Conservation (phyloP, 2,113 vertebrate species). For the Brachirus orientalis region DNA sequence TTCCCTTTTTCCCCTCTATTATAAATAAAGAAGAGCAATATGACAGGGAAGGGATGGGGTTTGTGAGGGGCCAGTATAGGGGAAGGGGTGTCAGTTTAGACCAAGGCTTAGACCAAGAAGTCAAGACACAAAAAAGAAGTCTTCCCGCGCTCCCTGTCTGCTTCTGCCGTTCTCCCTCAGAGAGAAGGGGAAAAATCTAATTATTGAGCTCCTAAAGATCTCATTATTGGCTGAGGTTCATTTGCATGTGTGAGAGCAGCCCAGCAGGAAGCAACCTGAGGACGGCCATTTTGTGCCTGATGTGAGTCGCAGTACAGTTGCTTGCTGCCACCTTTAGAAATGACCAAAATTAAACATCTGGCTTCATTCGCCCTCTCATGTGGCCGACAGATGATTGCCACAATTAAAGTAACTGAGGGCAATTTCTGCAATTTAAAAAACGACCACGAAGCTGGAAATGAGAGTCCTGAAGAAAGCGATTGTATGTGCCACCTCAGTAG, state of each 20-base stretch:
- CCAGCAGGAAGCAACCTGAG: slow-evolving; percentile 70
- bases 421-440: slow-evolving; percentile 22
- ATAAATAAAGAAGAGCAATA: slow-evolving; percentile 71
- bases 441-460: slow-evolving; percentile 29
- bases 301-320: slow-evolving; percentile 54
- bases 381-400: slow-evolving; percentile 33
- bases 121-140: slow-evolving; percentile 68
- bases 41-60: slow-evolving; percentile 42
- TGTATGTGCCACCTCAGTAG: slow-evolving; percentile 5
- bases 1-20: slow-evolving; percentile 70
- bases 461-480: slow-evolving; percentile 8
- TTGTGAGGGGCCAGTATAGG: background rate
- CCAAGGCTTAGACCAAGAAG: slow-evolving; percentile 64
- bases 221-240: slow-evolving; percentile 79
- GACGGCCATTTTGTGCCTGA: slow-evolving; percentile 77
- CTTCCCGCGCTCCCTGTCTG: slow-evolving; percentile 64
- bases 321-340: slow-evolving; percentile 56
- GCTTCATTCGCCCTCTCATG: slow-evolving; percentile 23
- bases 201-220: slow-evolving; percentile 81
- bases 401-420: slow-evolving; percentile 23
- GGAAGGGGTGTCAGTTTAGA: slow-evolving; percentile 55
- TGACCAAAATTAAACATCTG: slow-evolving; percentile 59
- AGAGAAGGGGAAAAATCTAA: slow-evolving; percentile 75
- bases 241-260: slow-evolving; percentile 78
- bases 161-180: slow-evolving; percentile 64